Percentiles rank a stretch among this genome's conserved stretches.
These are phyloP conservation scores for Drosophila miranda DNA, from an alignment of 1,140 invertebrate genomes.

Conservation along the genomic window DNA sequence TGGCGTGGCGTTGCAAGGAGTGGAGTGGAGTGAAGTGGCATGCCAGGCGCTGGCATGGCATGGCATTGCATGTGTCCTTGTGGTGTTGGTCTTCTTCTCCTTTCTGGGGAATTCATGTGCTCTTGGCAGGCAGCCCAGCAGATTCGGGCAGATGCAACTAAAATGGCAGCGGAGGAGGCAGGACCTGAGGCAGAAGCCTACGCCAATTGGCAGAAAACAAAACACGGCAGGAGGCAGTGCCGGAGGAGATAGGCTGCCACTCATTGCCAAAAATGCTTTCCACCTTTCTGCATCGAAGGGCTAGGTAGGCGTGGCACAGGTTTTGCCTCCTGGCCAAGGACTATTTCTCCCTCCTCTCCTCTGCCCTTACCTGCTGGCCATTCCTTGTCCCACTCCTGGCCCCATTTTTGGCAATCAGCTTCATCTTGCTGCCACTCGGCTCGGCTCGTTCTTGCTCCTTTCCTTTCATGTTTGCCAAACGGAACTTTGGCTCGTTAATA, in stretches of 20 bases:
- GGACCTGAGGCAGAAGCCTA: conserved; percentile 23
- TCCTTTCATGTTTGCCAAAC: conserved; percentile 58
- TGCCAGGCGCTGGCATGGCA: conserved; percentile 18
- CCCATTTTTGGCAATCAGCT: conserved; percentile 60
- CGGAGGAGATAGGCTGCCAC: conserved; percentile 15
- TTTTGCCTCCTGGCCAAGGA: conserved; percentile 40
- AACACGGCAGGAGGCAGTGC: conserved; percentile 31
- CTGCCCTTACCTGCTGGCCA: too few relatives aligned
- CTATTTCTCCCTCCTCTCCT: background rate
- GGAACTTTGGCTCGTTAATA: conserved; percentile 70
- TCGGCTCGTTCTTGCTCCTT: conserved; percentile 4
- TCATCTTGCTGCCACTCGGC: conserved; percentile 24
- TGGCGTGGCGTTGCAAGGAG: background rate
- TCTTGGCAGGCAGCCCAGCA: conserved; percentile 44
- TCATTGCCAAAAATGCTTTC: conserved; percentile 49
- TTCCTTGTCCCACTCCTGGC: background rate
- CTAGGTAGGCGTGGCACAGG: conserved; percentile 35
- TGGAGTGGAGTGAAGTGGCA: background rate
- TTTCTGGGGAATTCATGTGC: conserved; percentile 42
- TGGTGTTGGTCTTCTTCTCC: background rate
- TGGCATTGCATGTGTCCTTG: conserved; percentile 14
- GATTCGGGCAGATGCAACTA: conserved; percentile 28
- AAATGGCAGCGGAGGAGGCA: conserved; percentile 11
- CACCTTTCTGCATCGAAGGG: conserved; percentile 16
- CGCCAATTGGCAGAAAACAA: conserved; percentile 60